phyloP scores from a whole-genome alignment of 2,888 invertebrate genomes.

The Pyrrhosoma nymphula region DNA sequence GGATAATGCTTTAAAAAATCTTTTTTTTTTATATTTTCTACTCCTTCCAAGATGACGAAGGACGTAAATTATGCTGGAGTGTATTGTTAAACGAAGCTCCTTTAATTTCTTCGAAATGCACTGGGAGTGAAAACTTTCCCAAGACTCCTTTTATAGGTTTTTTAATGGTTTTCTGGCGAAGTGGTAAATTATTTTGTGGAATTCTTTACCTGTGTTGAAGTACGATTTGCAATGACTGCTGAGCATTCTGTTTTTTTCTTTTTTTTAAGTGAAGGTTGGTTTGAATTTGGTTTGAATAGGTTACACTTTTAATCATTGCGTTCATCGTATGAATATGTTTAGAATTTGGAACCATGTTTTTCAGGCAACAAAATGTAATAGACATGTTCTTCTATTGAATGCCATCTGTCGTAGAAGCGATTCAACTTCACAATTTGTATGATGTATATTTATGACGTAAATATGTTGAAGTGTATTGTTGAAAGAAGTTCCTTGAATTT shows the following conservation, averaged over 20 bases:
- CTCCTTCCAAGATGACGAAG: not conserved
- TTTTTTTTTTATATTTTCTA: not conserved
- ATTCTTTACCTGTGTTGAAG: not conserved
- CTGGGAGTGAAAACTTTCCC: not conserved
- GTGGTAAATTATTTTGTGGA: too few relatives aligned
- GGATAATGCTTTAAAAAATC: not conserved
- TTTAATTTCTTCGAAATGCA: not conserved
- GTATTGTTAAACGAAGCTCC: constrained; percentile 16
- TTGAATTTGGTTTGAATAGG: not conserved
- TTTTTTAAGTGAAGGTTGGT: not conserved
- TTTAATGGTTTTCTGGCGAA: constrained; percentile 7
- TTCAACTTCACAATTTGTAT: too few relatives aligned
- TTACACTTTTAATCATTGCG: not conserved
- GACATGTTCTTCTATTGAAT: too few relatives aligned
- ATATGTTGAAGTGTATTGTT: too few relatives aligned
- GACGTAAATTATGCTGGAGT: not conserved
- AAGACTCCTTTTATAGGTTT: not conserved
- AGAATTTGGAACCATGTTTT: too few relatives aligned
- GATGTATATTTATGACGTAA: too few relatives aligned
- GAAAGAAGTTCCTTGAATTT: too few relatives aligned
- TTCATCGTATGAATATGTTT: too few relatives aligned
- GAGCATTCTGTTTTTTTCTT: not conserved
- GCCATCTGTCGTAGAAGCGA: too few relatives aligned
- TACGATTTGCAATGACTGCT: not conserved
- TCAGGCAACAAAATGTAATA: too few relatives aligned